phyloP scores from a whole-genome alignment of 2,797 vertebrate species.

The Eospalax fontanierii region DNA sequence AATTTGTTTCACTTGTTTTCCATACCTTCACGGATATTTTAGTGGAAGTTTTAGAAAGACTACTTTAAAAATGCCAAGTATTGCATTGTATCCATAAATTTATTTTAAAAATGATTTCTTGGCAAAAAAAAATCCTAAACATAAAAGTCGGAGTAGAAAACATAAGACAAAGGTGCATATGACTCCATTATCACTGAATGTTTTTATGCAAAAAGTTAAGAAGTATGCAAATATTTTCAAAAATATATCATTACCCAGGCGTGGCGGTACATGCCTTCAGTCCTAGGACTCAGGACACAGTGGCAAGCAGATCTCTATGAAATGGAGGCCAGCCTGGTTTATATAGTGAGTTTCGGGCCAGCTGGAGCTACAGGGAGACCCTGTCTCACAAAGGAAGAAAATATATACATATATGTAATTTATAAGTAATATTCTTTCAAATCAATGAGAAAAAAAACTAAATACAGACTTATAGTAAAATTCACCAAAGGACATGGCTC shows the following conservation, averaged over 20 bases:
- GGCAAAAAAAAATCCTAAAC: background rate
- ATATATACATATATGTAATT: background rate
- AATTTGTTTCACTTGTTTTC: background rate
- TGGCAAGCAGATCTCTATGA: too few relatives aligned
- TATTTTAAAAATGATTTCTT: background rate
- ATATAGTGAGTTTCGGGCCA: too few relatives aligned
- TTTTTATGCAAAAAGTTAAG: background rate
- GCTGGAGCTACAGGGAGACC: too few relatives aligned
- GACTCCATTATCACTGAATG: background rate
- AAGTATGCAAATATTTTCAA: background rate
- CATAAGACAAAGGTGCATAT: background rate
- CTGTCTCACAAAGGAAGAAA: too few relatives aligned
- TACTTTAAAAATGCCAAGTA: background rate
- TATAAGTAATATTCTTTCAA: background rate
- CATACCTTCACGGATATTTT: background rate
- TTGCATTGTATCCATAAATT: background rate
- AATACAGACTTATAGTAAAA: background rate
- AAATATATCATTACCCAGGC: background rate
- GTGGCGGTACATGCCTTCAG: too few relatives aligned
- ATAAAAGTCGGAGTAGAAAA: background rate
- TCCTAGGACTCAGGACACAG: too few relatives aligned
- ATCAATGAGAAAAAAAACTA: background rate
- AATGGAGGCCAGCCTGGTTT: too few relatives aligned
- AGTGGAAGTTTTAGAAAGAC: background rate
- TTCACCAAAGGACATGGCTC: background rate